Evolutionary conservation across 2,113 vertebrate genomes (phyloP).

Genomic region (Solenodon paradoxus): DNA sequence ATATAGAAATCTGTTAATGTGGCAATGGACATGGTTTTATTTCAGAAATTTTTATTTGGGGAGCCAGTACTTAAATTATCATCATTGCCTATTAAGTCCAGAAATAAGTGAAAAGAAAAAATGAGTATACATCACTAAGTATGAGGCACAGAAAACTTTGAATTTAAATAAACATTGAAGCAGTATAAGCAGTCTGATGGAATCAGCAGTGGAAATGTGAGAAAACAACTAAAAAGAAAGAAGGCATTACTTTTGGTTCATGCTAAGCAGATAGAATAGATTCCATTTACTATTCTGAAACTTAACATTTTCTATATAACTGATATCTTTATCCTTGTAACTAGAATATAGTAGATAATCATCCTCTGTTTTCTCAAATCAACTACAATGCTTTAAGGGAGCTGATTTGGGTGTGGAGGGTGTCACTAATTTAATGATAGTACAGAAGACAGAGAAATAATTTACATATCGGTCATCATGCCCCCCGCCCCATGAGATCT

Average conservation of each 20-base stretch:
- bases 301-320: not conserved
- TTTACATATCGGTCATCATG: not conserved
- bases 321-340: conserved; percentile 26
- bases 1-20: conserved; percentile 29
- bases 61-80: conserved; percentile 14
- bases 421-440: not conserved
- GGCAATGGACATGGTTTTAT: not conserved
- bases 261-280: not conserved
- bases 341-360: conserved; percentile 7
- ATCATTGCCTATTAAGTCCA: conserved; percentile 17
- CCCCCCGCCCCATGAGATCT: too few species aligned
- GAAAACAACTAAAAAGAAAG: conserved; percentile 27
- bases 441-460: not conserved
- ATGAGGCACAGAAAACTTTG: not conserved
- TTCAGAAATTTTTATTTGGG: conserved; percentile 27
- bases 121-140: not conserved
- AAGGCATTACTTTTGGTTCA: conserved; percentile 11
- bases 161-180: not conserved
- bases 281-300: not conserved
- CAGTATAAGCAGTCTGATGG: not conserved
- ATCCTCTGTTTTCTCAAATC: conserved; percentile 34
- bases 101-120: conserved; percentile 24
- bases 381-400: not conserved
- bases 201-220: not conserved
- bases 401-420: not conserved